phyloP scores from a whole-genome alignment of 2,113 vertebrate genomes.

The Montifringilla adamsi region DNA sequence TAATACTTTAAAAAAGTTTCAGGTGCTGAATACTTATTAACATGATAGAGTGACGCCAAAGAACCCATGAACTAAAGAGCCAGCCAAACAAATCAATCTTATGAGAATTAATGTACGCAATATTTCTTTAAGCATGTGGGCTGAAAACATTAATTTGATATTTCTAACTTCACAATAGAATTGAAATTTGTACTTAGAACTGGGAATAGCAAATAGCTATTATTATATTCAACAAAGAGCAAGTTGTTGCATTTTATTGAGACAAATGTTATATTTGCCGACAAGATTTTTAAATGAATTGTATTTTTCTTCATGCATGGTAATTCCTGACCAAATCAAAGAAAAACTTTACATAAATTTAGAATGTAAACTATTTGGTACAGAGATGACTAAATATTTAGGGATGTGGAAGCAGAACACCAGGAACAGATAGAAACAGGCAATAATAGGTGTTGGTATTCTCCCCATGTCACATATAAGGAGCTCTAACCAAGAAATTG shows the following conservation, averaged over 20 bases:
- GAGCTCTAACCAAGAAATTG: not conserved
- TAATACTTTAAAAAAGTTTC: not conserved
- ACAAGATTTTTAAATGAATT: not conserved
- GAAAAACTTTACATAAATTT: not conserved
- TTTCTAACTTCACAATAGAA: not conserved
- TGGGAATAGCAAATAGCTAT: not conserved
- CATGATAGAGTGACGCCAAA: not conserved
- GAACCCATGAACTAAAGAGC: not conserved
- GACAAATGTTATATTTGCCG: not conserved
- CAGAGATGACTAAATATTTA: not conserved
- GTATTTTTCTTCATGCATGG: not conserved
- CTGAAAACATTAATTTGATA: not conserved
- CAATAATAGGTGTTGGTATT: not conserved
- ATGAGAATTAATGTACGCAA: not conserved
- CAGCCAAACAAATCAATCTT: not conserved
- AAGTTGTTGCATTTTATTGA: not conserved
- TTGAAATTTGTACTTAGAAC: not conserved
- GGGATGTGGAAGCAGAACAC: not conserved
- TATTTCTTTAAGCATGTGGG: not conserved
- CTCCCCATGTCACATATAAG: not conserved
- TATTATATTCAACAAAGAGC: not conserved
- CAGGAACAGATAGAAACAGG: not conserved
- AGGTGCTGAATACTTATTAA: not conserved
- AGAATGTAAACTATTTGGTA: not conserved
- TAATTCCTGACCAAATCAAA: not conserved